Base-by-base conservation (phyloP, 2,797 vertebrate species). In the Simalia tracyae region DNA sequence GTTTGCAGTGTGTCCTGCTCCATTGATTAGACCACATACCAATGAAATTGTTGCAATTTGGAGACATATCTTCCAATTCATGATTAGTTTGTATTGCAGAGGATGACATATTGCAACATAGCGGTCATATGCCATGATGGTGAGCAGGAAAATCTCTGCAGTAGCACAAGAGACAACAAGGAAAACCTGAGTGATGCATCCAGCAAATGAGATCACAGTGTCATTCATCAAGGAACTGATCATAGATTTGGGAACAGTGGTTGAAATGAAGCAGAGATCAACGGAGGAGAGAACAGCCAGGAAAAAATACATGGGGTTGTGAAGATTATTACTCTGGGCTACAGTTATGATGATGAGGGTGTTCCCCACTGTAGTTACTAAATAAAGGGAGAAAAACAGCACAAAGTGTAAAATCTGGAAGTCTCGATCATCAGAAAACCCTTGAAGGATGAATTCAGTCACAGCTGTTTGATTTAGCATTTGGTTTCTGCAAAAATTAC, bases 261-360 rank as follows among this genome's bases (percentile, higher is more conserved):
- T 85, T 28, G 92, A 94, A 17, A 94, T 86, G 8, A 86, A 92
- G 42, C 81, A 92, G 6, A 88, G 24, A 46, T 95, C 91, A 11
- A 87, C 60, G 2, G 89, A 84, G 3, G 94, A 93, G 26, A 95
- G n/a, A 46, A 76, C 92, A 3, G 11, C 56, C 24, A 95, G 89
- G 36, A 96, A 92, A 66, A 94, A 94, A 46, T 92, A 95, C 93
- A 93, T 94, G 57, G 94, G 93, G 0, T 56, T 92, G 72, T 94
- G 93, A 24, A 95, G 94, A 8, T 19, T 46, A 0, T 56, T 5
- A 26, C 92, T 91, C 0, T 3, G 0, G 1, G 42, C 54, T 26
- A 95, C 93, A 17, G 93, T 66, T 11, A 91, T 4, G 24, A 95
- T 93, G 89, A 95, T 91, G 50, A 91, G 7, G 0, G 64, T 1